These are phyloP conservation scores for Plusia festucae DNA, from an alignment of 2,888 invertebrate species.

Conservation along the genomic window DNA sequence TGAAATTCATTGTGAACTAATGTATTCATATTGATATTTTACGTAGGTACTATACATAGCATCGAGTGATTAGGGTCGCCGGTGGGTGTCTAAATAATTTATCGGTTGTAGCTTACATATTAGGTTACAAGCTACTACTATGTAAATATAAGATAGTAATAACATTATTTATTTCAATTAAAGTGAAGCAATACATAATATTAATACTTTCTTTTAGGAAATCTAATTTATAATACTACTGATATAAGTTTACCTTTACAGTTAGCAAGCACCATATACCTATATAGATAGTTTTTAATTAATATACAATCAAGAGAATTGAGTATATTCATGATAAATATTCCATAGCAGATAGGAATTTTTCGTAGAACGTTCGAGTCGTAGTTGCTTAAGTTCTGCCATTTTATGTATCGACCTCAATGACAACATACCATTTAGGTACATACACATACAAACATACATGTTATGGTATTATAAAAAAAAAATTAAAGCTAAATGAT, in stretches of 20 bases:
- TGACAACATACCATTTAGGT: not conserved
- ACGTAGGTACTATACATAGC: constrained; percentile 1
- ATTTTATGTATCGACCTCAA: not conserved
- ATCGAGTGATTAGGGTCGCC: constrained; percentile 1
- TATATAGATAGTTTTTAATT: too few relatives aligned
- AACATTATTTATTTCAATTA: not conserved
- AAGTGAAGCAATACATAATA: too few relatives aligned
- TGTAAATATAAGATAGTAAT: not conserved
- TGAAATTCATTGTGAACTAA: not conserved
- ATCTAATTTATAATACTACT: too few relatives aligned
- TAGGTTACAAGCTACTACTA: too few relatives aligned
- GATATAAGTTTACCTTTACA: too few relatives aligned
- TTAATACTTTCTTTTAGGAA: too few relatives aligned
- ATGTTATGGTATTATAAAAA: not conserved
- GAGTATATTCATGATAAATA: not conserved
- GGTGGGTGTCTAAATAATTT: constrained; percentile 4
- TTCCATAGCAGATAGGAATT: not conserved
- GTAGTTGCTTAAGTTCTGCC: not conserved
- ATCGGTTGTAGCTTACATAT: not conserved
- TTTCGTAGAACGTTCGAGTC: not conserved
- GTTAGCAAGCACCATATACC: too few relatives aligned
- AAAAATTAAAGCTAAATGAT: not conserved
- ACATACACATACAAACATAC: not conserved
- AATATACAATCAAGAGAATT: too few relatives aligned
- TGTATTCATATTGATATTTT: not conserved